Conservation (phyloP, 2,113 vertebrate genomes). For the Proterorhinus semilunaris region DNA sequence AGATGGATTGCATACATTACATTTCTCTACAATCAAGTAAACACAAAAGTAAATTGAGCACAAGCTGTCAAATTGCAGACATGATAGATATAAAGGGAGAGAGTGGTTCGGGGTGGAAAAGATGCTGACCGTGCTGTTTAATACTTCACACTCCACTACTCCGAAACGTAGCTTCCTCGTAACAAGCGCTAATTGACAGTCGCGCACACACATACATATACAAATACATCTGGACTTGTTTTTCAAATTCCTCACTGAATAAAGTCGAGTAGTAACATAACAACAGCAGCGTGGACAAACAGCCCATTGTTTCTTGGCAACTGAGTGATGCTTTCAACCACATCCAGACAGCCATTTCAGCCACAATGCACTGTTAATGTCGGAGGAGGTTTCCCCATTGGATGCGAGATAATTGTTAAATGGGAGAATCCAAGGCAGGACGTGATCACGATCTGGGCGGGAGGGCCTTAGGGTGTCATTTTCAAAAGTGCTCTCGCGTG, state of each 20-base stretch:
- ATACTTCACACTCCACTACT: conserved; percentile 54
- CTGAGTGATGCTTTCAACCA: conserved; percentile 49
- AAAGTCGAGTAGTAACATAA: conserved; percentile 55
- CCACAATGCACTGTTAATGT: conserved; percentile 31
- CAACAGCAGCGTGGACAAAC: conserved; percentile 54
- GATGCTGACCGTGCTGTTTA: conserved; percentile 52
- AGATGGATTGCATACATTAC: no score
- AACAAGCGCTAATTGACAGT: conserved; percentile 55
- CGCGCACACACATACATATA: conserved; percentile 29
- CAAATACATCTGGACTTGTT: conserved; percentile 72
- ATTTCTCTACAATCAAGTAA: not conserved
- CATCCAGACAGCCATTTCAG: conserved; percentile 51
- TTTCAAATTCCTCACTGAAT: conserved; percentile 59
- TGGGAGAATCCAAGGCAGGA: conserved; percentile 19
- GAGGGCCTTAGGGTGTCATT: conserved; percentile 40
- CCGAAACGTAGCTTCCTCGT: conserved; percentile 61
- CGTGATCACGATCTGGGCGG: conserved; percentile 8
- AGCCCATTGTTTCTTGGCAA: conserved; percentile 62
- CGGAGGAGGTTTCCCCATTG: conserved; percentile 17
- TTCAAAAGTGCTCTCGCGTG: conserved; percentile 24
- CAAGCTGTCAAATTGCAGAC: not conserved
- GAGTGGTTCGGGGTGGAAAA: not conserved
- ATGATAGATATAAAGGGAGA: not conserved
- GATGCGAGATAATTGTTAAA: conserved; percentile 44
- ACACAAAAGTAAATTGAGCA: not conserved